These are phyloP conservation scores for Patagioenas fasciata DNA, from an alignment of 2,113 vertebrate genomes.

Conservation along the genomic window DNA sequence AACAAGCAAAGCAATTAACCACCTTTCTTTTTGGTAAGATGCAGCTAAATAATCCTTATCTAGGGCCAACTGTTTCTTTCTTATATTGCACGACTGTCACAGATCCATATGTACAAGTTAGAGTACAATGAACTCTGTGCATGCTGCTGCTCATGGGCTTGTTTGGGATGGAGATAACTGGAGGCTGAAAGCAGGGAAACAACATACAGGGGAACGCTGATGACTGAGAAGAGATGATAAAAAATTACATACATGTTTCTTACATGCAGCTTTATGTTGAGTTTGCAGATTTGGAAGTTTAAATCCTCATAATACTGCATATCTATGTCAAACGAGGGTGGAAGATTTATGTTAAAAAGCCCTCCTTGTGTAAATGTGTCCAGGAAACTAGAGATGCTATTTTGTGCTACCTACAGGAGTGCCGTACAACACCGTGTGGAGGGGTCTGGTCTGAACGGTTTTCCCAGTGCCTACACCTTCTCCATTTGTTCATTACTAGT, in stretches of 20 bases:
- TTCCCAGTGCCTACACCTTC: background rate
- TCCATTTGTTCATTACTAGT: background rate
- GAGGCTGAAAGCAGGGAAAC: conserved; percentile 3
- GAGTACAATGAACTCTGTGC: background rate
- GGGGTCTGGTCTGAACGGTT: background rate
- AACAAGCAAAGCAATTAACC: background rate
- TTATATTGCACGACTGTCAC: background rate
- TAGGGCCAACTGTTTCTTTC: background rate
- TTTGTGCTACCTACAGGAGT: background rate
- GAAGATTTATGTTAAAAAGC: background rate
- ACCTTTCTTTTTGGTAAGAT: background rate
- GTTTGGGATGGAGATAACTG: background rate
- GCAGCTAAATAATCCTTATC: background rate
- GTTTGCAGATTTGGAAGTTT: background rate
- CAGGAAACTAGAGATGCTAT: background rate
- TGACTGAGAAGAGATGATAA: conserved; percentile 5
- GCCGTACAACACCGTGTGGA: background rate
- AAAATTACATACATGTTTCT: background rate
- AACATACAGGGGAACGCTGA: conserved; percentile 21
- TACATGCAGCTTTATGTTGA: background rate
- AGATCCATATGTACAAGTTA: background rate
- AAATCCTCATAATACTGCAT: background rate
- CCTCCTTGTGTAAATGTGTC: background rate
- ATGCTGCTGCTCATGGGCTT: background rate
- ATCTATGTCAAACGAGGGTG: background rate